These are phyloP conservation scores for Machimus rusticus DNA, from an alignment of 2,888 invertebrate species.

Conservation along the genomic window DNA sequence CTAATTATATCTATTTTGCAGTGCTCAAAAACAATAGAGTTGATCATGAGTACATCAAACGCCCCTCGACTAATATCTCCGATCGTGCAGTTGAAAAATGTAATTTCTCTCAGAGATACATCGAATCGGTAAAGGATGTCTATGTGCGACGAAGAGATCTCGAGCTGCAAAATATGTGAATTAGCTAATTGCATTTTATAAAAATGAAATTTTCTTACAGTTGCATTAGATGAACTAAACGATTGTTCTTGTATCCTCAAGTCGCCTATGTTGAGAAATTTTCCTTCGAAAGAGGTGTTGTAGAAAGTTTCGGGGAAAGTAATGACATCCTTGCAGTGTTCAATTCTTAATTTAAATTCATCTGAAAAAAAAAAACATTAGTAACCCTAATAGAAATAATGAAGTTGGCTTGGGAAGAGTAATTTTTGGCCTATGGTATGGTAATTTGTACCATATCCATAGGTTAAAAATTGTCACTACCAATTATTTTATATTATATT, in stretches of 20 bases:
- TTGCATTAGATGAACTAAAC: slow-evolving; percentile 56
- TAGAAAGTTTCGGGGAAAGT: slow-evolving; percentile 56
- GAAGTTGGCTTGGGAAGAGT: too few species aligned
- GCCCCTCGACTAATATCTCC: slow-evolving; percentile 55
- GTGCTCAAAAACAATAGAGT: slow-evolving; percentile 56
- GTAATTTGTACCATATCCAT: background rate
- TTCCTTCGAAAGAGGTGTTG: slow-evolving; percentile 56
- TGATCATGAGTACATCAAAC: slow-evolving; percentile 60
- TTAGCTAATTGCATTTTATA: background rate
- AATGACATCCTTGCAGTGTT: slow-evolving; percentile 54
- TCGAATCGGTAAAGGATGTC: slow-evolving; percentile 56
- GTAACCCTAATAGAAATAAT: background rate
- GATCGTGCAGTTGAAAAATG: slow-evolving; percentile 56
- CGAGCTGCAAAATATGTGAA: slow-evolving; percentile 51
- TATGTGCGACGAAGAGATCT: slow-evolving; percentile 55
- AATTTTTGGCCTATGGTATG: too few species aligned
- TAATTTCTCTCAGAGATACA: slow-evolving; percentile 57
- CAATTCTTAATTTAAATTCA: slow-evolving; percentile 57
- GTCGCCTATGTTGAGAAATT: slow-evolving; percentile 54
- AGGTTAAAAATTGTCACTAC: background rate
- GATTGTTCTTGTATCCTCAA: slow-evolving; percentile 56
- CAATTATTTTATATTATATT: background rate
- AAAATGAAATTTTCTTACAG: slow-evolving; percentile 51
- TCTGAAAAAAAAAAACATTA: slow-evolving; percentile 48
- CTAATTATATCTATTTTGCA: slow-evolving; percentile 58